phyloP scores from a whole-genome alignment of 2,888 invertebrate species.

The Cryptocheilus praepositus region DNA sequence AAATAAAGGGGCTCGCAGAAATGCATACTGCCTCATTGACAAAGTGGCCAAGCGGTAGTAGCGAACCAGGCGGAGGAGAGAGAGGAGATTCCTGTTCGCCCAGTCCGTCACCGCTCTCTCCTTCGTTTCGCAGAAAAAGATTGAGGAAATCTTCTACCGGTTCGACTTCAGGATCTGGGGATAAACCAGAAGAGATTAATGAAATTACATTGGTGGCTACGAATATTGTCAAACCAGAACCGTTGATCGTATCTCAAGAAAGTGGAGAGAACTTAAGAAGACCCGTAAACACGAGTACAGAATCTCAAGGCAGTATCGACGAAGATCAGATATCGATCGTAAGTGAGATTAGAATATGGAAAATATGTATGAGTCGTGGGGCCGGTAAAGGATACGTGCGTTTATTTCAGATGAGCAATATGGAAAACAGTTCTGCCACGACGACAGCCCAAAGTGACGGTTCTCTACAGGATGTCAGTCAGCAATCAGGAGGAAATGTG shows the following conservation, averaged over 20 bases:
- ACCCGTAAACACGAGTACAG: constrained; percentile 65
- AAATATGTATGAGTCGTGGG: background rate
- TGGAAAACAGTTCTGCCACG: constrained; percentile 68
- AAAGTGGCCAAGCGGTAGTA: constrained; percentile 80
- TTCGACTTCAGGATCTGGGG: constrained; percentile 69
- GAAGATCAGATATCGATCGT: constrained; percentile 72
- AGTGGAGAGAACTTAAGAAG: constrained; percentile 61
- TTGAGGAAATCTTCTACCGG: constrained; percentile 82
- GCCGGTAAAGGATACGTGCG: background rate
- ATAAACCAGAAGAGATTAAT: constrained; percentile 67
- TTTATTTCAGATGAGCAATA: constrained; percentile 66
- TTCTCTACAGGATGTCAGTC: constrained; percentile 68
- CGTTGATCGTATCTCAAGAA: constrained; percentile 64
- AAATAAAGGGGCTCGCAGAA: constrained; percentile 92
- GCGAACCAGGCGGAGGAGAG: constrained; percentile 67
- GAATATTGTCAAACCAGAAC: constrained; percentile 70
- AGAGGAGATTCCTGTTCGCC: constrained; percentile 70
- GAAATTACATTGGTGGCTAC: constrained; percentile 71
- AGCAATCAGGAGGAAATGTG: constrained; percentile 64
- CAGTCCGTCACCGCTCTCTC: constrained; percentile 78
- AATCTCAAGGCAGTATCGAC: constrained; percentile 71
- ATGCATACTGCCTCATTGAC: constrained; percentile 87
- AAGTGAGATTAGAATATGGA: constrained; percentile 33
- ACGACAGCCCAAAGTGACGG: constrained; percentile 68
- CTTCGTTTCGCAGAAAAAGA: constrained; percentile 79